Evolutionary conservation across 2,888 invertebrate species (phyloP).

Genomic region (Drepanosiphum platanoidis): DNA sequence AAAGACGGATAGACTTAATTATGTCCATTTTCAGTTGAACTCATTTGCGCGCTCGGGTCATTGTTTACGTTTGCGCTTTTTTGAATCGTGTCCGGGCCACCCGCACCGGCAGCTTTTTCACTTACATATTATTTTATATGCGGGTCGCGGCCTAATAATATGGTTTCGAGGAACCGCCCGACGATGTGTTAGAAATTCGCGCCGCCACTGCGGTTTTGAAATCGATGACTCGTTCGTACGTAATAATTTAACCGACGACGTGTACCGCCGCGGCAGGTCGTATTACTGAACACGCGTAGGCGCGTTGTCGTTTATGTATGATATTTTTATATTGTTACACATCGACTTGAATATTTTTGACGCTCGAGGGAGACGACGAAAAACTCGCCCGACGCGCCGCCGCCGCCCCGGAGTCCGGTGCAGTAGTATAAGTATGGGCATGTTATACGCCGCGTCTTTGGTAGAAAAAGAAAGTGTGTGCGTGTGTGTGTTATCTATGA

Average conservation of each 20-base stretch:
- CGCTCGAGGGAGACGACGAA: not conserved
- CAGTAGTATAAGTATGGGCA: not conserved
- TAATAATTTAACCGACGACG: not conserved
- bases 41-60: no score
- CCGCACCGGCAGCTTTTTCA: no score
- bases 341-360: not conserved
- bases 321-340: not conserved
- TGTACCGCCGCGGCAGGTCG: not conserved
- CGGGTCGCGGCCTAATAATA: no score
- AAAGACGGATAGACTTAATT: no score
- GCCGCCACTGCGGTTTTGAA: not conserved
- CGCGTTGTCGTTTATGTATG: not conserved
- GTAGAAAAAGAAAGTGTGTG: conserved; percentile 47
- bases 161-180: no score
- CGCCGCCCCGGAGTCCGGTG: not conserved
- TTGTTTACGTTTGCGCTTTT: no score
- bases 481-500: not conserved
- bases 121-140: no score
- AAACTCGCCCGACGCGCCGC: not conserved
- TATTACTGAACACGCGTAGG: not conserved
- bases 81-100: no score
- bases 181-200: no score
- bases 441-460: not conserved
- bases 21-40: no score
- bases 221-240: no score